Evolutionary conservation across 2,113 vertebrate species (phyloP).

Genomic region (Progne subis): DNA sequence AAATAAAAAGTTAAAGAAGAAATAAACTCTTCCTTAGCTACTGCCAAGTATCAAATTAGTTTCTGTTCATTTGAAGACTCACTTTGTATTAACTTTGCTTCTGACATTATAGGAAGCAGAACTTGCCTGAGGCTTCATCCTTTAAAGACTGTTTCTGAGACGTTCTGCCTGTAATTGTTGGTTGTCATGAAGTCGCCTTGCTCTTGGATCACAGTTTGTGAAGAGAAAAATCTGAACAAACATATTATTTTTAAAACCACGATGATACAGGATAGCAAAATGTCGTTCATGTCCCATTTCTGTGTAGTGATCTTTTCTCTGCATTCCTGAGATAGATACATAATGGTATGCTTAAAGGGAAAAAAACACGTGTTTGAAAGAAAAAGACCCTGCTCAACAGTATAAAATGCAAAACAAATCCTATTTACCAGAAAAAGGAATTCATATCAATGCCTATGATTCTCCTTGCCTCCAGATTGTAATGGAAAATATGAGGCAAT

Average conservation of each 20-base stretch:
- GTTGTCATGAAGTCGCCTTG: conserved; percentile 67
- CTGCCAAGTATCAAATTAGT: conserved; percentile 74
- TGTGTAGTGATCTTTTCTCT: conserved; percentile 17
- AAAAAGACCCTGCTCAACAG: background rate
- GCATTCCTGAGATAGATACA: conserved; percentile 40
- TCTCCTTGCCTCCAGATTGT: background rate
- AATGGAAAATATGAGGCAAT: conserved; percentile 13
- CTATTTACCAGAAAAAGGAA: conserved; percentile 39
- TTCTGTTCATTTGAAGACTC: conserved; percentile 76
- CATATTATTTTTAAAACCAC: conserved; percentile 61
- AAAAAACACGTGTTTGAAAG: conserved; percentile 31
- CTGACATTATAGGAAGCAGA: conserved; percentile 72
- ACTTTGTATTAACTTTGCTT: conserved; percentile 74
- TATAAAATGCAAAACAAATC: conserved; percentile 50
- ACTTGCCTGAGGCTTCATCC: conserved; percentile 71
- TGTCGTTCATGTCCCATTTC: conserved; percentile 45
- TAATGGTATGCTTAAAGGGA: conserved; percentile 34
- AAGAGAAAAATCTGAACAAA: conserved; percentile 60
- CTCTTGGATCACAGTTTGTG: conserved; percentile 64
- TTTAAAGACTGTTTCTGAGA: conserved; percentile 69
- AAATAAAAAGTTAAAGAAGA: conserved; percentile 42
- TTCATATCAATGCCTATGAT: background rate
- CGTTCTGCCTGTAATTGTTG: conserved; percentile 69
- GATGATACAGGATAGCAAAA: conserved; percentile 58
- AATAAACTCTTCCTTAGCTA: conserved; percentile 54